Base-by-base conservation (phyloP, 2,888 invertebrate genomes). In the Morpho deidamia region DNA sequence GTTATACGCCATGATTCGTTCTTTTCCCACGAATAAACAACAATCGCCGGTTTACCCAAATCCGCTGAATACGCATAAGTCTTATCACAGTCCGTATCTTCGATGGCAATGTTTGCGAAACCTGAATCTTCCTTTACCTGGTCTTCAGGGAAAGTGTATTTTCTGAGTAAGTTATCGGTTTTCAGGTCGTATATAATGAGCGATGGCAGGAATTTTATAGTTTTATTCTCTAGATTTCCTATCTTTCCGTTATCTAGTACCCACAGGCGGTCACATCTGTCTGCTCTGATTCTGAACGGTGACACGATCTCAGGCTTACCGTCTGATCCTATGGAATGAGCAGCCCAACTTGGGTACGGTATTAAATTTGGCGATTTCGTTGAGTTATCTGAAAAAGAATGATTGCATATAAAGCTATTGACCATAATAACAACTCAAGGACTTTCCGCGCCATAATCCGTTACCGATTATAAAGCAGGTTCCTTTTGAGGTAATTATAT, bases 341-440 rank as follows among this genome's bases (percentile, higher is more conserved):
- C 93, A 56, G 93, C 92, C 95, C 95, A 96, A 64, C 92, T 94
- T 0, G 95, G 95, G 66, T 94, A 96, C 0, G 96, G 95, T n/a
- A 88, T 93, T 53, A 96, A 77, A 39, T 91, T 87, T 0, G 96
- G 95, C 7, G 94, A 93, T 53, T 89, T 91, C 0, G 90, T 91
- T 0, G 91, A 83, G 53, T 87, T 92, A 70, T 94, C 94, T 94
- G 90, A 33, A 91, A 91, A 53, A 42, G 9, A 42, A 23, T 23
- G 23, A 2, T 23, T 23, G 5, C 23, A 23, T 23, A 23, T 23
- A 1, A 10, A 48, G 10, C 41, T 10, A 41, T 7, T 1, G 23
- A 23, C 23, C 23, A 23, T 23, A 23, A 23, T 23, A 23, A 23
- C 23, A 23, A 23, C 23, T 23, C 23, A 23, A 23, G 23, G 23